phyloP scores from a whole-genome alignment of 2,113 vertebrate species.

The Zapornia atra region DNA sequence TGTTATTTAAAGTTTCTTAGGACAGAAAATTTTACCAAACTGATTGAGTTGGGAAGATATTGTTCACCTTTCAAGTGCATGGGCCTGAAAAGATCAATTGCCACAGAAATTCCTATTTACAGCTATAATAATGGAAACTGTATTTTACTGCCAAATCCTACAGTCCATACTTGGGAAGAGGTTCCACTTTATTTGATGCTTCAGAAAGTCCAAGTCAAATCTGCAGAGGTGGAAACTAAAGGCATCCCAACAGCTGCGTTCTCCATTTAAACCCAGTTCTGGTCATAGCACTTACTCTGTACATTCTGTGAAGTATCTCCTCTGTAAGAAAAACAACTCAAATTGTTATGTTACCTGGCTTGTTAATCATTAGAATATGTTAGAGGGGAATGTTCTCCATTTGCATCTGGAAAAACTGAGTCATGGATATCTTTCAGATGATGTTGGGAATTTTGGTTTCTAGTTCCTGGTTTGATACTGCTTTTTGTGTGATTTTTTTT shows the following conservation, averaged over 20 bases:
- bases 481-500: background rate
- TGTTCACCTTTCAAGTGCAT: background rate
- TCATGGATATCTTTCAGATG: background rate
- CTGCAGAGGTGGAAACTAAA: background rate
- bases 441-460: background rate
- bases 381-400: background rate
- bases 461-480: background rate
- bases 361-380: background rate
- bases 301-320: background rate
- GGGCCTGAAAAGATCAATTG: background rate
- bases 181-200: background rate
- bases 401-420: background rate
- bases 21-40: background rate
- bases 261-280: background rate
- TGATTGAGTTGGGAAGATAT: background rate
- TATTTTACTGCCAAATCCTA: background rate
- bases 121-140: background rate
- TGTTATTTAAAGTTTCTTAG: background rate
- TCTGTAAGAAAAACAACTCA: background rate
- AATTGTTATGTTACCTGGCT: background rate
- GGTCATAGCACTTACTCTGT: background rate
- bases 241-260: background rate
- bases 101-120: background rate
- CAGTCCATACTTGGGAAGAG: background rate
- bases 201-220: background rate